Base-by-base conservation (phyloP, 2,113 vertebrate genomes). In the Chauna torquata region DNA sequence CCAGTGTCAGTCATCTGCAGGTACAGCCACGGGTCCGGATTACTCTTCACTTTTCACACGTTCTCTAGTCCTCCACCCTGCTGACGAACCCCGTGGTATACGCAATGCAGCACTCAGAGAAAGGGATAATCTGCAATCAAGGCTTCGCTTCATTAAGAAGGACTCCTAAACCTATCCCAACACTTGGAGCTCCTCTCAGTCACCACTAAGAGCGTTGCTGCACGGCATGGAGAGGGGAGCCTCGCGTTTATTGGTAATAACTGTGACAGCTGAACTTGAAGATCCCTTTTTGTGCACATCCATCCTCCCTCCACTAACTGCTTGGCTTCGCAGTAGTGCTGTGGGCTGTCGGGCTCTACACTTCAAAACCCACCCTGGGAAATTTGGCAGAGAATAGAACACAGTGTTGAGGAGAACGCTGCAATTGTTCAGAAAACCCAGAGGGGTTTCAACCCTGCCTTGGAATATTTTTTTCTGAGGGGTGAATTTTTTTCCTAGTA, bases 371-470 rank as follows among this genome's bases (percentile, higher is more conserved):
- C 94, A 77, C 92, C 50, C 55, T 18, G 93, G 95, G 95, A 97
- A 96, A 97, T 95, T 49, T 28, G 16, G 58, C 65, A 72, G 50
- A 58, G 81, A 93, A 95, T 90, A 86, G 95, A 95, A 91, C 74
- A 58, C 30, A 62, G 55, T 58, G 54, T 83, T 91, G 57, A 91
- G 79, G 70, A 92, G 69, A 95, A 80, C n/a, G 16, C 78, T 87
- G 90, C 74, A 38, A 72, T 89, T 97, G 90, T 71, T 90, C 87
- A 55, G 69, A 61, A 92, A 92, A 70, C 81, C 93, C 88, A 30
- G 6, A 1, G 61, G 82, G 71, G 25, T 84, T 94, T 95, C 77
- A 89, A 50, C 24, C 57, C 32, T 92, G 82, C 85, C 61, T 92
- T 90, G 82, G 69, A 96, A 92, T 28, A 45, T 49, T 47, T 58